phyloP scores from a whole-genome alignment of 2,113 vertebrate genomes.

The Istiophorus platypterus region DNA sequence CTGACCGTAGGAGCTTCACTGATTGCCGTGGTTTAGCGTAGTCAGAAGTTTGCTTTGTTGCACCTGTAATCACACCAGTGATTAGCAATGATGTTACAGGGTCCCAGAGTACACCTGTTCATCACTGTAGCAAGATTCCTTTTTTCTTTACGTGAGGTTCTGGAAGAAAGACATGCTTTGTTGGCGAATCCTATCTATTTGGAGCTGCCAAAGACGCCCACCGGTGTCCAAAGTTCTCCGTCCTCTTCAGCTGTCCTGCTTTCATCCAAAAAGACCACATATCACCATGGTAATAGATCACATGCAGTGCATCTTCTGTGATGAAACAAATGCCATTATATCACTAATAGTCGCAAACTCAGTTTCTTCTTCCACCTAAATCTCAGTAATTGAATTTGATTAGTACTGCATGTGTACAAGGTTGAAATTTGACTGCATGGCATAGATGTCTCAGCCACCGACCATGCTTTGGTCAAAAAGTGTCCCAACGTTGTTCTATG shows the following conservation, averaged over 20 bases:
- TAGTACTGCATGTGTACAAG: not conserved
- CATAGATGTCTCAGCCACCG: not conserved
- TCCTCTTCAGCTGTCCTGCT: constrained; percentile 40
- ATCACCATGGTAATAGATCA: constrained; percentile 48
- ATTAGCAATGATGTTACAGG: too few species aligned
- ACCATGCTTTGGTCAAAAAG: constrained; percentile 21
- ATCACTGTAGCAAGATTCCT: too few species aligned
- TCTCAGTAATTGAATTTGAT: not conserved
- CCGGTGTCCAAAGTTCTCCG: constrained; percentile 10
- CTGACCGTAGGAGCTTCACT: too few species aligned
- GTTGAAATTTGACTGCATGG: not conserved
- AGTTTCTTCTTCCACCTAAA: not conserved
- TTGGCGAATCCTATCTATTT: constrained; percentile 20
- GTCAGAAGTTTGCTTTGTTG: too few species aligned
- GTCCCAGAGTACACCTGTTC: too few species aligned
- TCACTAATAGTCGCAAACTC: constrained; percentile 6
- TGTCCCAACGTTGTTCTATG: too few species aligned
- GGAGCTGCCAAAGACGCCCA: constrained; percentile 42
- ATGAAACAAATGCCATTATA: constrained; percentile 18
- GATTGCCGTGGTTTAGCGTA: too few species aligned
- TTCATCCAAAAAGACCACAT: constrained; percentile 51
- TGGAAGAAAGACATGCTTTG: not conserved
- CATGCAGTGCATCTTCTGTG: constrained; percentile 12
- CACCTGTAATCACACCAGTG: too few species aligned
- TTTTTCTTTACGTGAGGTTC: too few species aligned